Evolutionary conservation across 2,888 invertebrate species (phyloP), one percentile per base, ranked within the genome.

Genomic region (Oeneis ivallda): DNA sequence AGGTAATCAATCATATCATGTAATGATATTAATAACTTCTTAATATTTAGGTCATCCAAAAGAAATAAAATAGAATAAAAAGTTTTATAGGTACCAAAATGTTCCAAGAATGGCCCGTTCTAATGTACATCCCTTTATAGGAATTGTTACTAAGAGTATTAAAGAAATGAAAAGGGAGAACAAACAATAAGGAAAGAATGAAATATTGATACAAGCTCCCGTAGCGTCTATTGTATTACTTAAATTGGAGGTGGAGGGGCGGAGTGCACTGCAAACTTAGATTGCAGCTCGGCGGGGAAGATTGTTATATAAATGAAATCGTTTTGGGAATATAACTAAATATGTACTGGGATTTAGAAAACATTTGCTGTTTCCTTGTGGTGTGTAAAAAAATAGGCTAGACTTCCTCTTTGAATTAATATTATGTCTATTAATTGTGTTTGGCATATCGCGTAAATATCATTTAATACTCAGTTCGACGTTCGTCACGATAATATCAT

Each of bases 191-290:
- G 39, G 34, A 68, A 66, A 26, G 59, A 71, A 73, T 74, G 72
- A 75, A 75, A 74, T 72, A 76, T 66, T 71, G 72, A 68, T 65
- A 71, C 64, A 72, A 70, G 68, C 47, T 65, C 65, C 60, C 65
- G 65, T 63, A 68, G 53, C 65, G 70, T 73, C 70, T 70, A 72
- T 70, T 72, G 71, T 75, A 72, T 75, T 74, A 76, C 70, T 75
- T 77, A 80, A 79, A 80, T 78, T 77, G 76, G 74, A 79, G 79
- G 76, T 78, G 57, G 75, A 62, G 64, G 72, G 75, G 72, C 75
- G 74, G 76, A 79, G 79, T 78, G 79, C 75, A 78, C 70, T 74
- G 74, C 75, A 80, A 83, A 83, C 82, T 82, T 80, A 81, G 77
- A 80, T 80, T 79, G 81, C 73, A 70, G 70, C 70, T 49, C 60